Evolutionary conservation across 2,113 vertebrate genomes (phyloP).

Genomic region (Elephas maximus): DNA sequence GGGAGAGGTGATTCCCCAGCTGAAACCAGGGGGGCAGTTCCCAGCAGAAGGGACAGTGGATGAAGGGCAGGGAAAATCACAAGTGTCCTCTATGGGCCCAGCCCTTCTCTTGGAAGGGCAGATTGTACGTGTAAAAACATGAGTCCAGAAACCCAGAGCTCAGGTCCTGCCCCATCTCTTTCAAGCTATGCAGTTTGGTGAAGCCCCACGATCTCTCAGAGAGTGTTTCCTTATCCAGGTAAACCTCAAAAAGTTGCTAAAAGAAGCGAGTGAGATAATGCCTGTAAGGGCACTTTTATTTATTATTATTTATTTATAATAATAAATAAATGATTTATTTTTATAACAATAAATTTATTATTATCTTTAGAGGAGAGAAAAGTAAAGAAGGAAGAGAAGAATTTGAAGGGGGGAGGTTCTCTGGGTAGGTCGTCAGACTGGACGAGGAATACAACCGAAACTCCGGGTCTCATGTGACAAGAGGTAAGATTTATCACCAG

Average conservation of each 20-base stretch:
- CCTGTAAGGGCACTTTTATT: not conserved
- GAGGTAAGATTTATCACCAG: not conserved
- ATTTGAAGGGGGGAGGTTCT: rapidly evolving
- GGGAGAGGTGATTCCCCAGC: not conserved
- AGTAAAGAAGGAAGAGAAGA: not conserved
- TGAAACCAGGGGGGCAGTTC: not conserved
- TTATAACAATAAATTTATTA: not conserved
- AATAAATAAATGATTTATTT: no score
- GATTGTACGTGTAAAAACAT: not conserved
- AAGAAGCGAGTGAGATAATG: not conserved
- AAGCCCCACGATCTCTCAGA: not conserved
- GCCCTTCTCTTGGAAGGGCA: not conserved
- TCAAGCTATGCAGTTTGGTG: not conserved
- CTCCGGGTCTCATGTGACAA: no score
- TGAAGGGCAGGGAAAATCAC: not conserved
- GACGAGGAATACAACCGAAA: not conserved
- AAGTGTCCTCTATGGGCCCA: not conserved
- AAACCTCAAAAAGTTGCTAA: not conserved
- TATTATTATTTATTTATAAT: not conserved
- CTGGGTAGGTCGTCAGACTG: not conserved
- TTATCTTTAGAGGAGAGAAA: not conserved
- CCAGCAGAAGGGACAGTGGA: not conserved
- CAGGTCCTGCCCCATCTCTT: not conserved
- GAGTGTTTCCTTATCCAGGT: not conserved
- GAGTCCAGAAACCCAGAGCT: not conserved